Percentiles rank a stretch among this genome's conserved stretches.
These are phyloP conservation scores for Baronia brevicornis DNA, from an alignment of 2,888 invertebrate genomes.

Conservation along the genomic window DNA sequence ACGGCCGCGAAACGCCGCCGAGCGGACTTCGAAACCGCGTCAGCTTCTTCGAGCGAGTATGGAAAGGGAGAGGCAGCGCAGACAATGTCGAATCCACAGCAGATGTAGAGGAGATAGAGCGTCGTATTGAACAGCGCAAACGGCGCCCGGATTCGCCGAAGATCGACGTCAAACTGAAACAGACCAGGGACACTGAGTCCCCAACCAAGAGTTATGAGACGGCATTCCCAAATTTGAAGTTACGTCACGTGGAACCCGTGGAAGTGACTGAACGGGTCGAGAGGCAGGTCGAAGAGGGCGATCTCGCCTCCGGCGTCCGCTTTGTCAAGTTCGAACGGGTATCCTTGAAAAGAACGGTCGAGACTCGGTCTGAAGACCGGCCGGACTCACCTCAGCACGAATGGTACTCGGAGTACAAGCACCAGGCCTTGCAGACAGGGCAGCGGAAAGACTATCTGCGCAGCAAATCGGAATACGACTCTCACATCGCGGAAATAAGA, in stretches of 20 bases:
- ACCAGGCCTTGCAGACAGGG: conserved; percentile 77
- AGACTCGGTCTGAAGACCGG: conserved; percentile 51
- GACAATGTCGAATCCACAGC: conserved; percentile 60
- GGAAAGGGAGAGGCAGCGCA: conserved; percentile 73
- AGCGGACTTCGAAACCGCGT: conserved; percentile 82
- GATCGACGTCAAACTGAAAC: conserved; percentile 78
- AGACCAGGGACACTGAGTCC: conserved; percentile 69
- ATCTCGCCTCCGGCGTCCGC: conserved; percentile 76
- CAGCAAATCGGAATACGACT: conserved; percentile 89
- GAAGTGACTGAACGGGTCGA: conserved; percentile 45
- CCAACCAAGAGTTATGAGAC: conserved; percentile 59
- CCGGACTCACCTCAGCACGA: conserved; percentile 64
- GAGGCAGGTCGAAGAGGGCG: conserved; percentile 78
- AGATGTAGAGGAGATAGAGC: conserved; percentile 77
- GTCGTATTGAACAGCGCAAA: conserved; percentile 74
- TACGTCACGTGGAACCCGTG: conserved; percentile 61
- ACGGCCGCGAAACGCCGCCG: conserved; percentile 70
- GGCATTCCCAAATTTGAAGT: conserved; percentile 56
- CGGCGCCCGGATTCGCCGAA: conserved; percentile 71
- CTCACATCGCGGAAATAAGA: conserved; percentile 90
- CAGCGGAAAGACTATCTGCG: conserved; percentile 82
- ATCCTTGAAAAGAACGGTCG: conserved; percentile 79
- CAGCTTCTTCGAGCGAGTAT: conserved; percentile 86
- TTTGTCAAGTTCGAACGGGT: conserved; percentile 84
- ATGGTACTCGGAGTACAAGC: conserved; percentile 66